phyloP scores from a whole-genome alignment of 2,797 vertebrate species.

The Orestias chungarensis region DNA sequence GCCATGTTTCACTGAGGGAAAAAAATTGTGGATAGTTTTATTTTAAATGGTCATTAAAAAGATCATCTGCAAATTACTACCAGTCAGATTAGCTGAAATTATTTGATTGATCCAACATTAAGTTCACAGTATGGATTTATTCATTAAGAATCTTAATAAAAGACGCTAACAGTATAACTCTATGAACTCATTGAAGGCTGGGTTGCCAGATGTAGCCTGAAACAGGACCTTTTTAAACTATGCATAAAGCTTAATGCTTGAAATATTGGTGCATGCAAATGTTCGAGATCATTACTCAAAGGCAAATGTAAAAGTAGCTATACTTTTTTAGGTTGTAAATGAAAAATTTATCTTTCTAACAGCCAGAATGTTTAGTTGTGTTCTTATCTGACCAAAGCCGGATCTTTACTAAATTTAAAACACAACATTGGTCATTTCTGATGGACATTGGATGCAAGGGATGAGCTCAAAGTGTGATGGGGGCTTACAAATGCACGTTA shows the following conservation, averaged over 20 bases:
- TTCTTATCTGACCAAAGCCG: neutral
- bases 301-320: neutral
- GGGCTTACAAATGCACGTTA: neutral
- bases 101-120: neutral
- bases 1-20: neutral
- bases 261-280: neutral
- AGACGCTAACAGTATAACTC: neutral
- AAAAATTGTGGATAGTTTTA: too few species aligned
- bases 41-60: neutral
- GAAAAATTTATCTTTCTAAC: neutral
- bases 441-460: neutral
- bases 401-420: neutral
- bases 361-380: neutral
- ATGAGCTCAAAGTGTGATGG: neutral
- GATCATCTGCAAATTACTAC: constrained; percentile 2
- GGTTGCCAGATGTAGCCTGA: neutral
- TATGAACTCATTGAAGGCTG: neutral
- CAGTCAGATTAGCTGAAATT: neutral
- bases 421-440: neutral
- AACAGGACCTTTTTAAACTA: neutral
- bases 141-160: neutral
- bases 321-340: too few species aligned
- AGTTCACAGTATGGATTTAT: neutral
- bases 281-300: neutral
- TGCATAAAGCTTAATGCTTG: neutral